Evolutionary conservation across 2,113 vertebrate genomes (phyloP), one percentile per base, ranked within the genome.

Genomic region (Bufo gargarizans): DNA sequence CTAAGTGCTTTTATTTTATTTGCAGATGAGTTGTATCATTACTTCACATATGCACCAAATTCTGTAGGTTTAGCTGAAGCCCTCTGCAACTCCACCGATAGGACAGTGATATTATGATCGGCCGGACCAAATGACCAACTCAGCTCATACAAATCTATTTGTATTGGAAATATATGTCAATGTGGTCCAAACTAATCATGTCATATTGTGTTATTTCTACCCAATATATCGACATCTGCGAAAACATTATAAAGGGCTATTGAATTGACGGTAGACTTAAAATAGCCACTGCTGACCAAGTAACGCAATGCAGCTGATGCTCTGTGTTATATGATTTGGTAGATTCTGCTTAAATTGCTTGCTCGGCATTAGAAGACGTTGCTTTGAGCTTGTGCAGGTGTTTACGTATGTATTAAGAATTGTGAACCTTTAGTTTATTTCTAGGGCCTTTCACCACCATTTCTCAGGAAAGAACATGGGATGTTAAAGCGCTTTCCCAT

Each of bases 331-430:
- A 43, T 10, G 22, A 59, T 84, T 53, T 69, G 82, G 55, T 84
- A 71, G 20, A 69, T 79, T 79, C 71, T 81, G 8, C 86, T 55
- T 59, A 87, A 80, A 80, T 58, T 87, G 77, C 59, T 80, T 55
- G 49, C 49, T 71, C 67, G 85, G 74, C 58, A 79, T 61, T 33
- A 19, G 50, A 33, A 77, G 76, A 53, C 22, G 13, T 78, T 79
- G 61, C n/a, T 67, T 69, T 19, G 55, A 69, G 61, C 49, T 87
- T 43, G 45, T 87, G 77, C 86, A 87, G 86, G 86, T 87, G 86
- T 71, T 69, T 17, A 49, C n/a, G 53, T 86, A 58, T 43, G n/a
- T 65, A 67, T n/a, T 33, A 63, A 63, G 58, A 20, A 20, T 65
- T n/a, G 14, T 9, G 49, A 69, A 84, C 49, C 82, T 55, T 80